Percentiles rank a stretch among this genome's conserved stretches.
These are phyloP conservation scores for Palythoa heliodiscus DNA, from an alignment of 92 coral and sea anemone species.

Conservation along the genomic window DNA sequence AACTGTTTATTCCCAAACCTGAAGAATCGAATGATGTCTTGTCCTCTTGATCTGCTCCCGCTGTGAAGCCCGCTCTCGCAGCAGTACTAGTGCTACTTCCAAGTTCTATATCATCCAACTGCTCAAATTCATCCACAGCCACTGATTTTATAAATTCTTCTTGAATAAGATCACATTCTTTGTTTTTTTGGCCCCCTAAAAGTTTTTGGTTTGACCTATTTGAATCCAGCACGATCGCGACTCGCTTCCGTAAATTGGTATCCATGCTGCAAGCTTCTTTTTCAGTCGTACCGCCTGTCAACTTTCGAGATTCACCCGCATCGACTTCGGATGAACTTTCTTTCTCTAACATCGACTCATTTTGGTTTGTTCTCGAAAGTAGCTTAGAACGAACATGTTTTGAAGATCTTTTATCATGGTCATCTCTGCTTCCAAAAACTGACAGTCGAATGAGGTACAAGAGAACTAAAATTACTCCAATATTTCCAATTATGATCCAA, in stretches of 20 bases:
- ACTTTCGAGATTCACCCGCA: background rate
- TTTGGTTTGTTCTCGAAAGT: background rate
- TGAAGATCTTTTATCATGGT: conserved; percentile 16
- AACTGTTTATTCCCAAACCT: conserved; percentile 22
- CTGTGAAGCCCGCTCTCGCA: background rate
- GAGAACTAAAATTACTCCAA: conserved; percentile 36
- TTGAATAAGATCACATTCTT: background rate
- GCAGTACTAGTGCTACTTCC: background rate
- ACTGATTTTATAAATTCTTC: conserved; percentile 18
- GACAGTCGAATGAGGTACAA: conserved; percentile 40
- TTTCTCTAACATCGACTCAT: conserved; percentile 8
- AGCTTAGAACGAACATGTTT: conserved; percentile 5
- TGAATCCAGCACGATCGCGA: background rate
- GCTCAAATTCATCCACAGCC: conserved; percentile 22
- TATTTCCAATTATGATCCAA: conserved; percentile 36
- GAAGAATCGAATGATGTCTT: background rate
- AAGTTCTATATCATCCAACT: conserved; percentile 22
- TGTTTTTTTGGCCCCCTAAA: background rate
- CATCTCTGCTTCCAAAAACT: conserved; percentile 22
- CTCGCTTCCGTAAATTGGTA: conserved; percentile 19
- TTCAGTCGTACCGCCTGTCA: background rate
- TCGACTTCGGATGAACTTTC: background rate
- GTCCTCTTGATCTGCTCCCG: background rate
- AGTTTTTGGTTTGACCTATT: background rate
- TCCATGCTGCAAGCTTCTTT: background rate